These are phyloP conservation scores for Mesochorus sp. DNA, from an alignment of 2,888 invertebrate species.

Conservation along the genomic window DNA sequence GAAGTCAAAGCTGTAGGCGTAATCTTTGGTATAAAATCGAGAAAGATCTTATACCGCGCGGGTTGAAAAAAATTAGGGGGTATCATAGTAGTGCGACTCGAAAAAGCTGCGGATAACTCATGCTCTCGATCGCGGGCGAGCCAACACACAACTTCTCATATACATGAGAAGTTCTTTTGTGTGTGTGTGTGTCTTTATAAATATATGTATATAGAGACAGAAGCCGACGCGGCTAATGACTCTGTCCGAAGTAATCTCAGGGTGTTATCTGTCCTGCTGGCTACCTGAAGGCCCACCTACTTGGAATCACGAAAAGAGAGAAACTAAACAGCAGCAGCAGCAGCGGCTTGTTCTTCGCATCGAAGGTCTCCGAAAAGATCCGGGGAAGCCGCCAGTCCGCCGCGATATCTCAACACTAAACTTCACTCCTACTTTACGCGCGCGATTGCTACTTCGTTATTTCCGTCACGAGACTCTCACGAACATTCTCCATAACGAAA, in stretches of 20 bases:
- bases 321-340: slow-evolving; percentile 25
- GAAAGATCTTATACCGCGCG: slow-evolving; percentile 44
- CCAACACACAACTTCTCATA: slow-evolving; percentile 28
- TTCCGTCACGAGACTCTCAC: too few relatives aligned
- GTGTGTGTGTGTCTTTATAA: background rate
- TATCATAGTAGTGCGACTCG: slow-evolving; percentile 57
- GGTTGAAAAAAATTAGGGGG: slow-evolving; percentile 30
- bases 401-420: slow-evolving; percentile 20
- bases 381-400: background rate
- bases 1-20: background rate
- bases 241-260: slow-evolving; percentile 81
- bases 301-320: slow-evolving; percentile 77
- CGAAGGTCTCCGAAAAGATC: background rate
- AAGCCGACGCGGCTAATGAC: slow-evolving; percentile 82
- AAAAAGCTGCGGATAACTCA: slow-evolving; percentile 67
- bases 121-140: slow-evolving; percentile 38
- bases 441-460: too few relatives aligned
- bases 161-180: background rate
- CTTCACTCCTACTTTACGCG: background rate
- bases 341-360: slow-evolving; percentile 21
- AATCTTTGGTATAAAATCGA: slow-evolving; percentile 2
- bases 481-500: too few relatives aligned
- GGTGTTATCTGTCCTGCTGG: slow-evolving; percentile 81
- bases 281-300: slow-evolving; percentile 82
- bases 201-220: slow-evolving; percentile 70